phyloP scores from a whole-genome alignment of 2,113 vertebrate species.

The Peromyscus polionotus region DNA sequence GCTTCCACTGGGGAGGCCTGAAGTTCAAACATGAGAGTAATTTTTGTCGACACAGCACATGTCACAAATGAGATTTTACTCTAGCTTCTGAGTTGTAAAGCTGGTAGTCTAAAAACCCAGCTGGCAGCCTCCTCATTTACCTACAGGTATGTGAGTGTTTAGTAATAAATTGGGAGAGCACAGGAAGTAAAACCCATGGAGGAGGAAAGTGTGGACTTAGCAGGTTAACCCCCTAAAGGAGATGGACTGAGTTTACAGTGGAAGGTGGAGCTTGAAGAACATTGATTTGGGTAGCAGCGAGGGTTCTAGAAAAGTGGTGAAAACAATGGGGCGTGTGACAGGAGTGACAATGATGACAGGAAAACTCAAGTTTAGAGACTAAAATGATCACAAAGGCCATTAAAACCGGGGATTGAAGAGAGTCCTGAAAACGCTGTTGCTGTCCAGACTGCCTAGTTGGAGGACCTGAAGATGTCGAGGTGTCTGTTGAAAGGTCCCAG shows the following conservation, averaged over 20 bases:
- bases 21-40: not conserved
- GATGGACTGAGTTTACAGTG: not conserved
- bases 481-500: not conserved
- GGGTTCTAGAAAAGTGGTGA: not conserved
- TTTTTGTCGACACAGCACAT: not conserved
- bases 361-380: not conserved
- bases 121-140: not conserved
- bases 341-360: not conserved
- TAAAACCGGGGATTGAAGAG: not conserved
- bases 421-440: not conserved
- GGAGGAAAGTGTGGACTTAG: not conserved
- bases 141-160: not conserved
- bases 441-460: not conserved
- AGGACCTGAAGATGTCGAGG: not conserved
- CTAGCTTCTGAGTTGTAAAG: not conserved
- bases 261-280: not conserved
- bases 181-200: not conserved
- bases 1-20: not conserved
- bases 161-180: not conserved
- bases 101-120: too few species aligned
- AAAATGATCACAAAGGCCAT: not conserved
- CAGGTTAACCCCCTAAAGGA: not conserved
- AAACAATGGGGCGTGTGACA: not conserved
- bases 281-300: not conserved
- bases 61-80: not conserved